Evolutionary conservation across 2,113 vertebrate genomes (phyloP), one percentile per base, ranked within the genome.

Genomic region (Bujurquina vittata): DNA sequence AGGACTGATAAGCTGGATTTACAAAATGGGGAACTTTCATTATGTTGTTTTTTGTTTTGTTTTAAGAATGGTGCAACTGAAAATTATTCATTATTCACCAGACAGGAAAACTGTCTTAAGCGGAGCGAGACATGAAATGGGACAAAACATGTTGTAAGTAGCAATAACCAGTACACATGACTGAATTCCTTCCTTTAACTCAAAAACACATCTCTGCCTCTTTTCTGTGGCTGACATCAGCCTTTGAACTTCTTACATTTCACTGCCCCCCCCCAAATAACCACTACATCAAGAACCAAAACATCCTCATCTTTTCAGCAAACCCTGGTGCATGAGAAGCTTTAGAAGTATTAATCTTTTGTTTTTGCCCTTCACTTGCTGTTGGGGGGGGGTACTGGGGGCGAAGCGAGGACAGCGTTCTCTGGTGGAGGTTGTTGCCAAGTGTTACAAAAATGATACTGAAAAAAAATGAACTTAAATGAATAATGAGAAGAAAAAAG

Each of bases 1-100:
- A 88, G 90, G 88, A 93, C 31, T 2, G 87, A 92, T 92, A 85
- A 73, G 83, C 18, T 40, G 29, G 35, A 88, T 74, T 59, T 63
- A 14, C 33, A 63, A 65, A 82, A 52, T 15, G 10, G 4, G 37
- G 23, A 79, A 74, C 52, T n/a, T 52, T 31, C 52, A 69, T 31
- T 17, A 12, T 52, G 17, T 12, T 22, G 10, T 7, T 46, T 37
- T 0, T 43, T 57, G 17, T 67, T 72, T 72, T 31, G 5, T 52
- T 52, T 52, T 5, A 52, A 10, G 52, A n/a, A 4, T n/a, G 15
- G 18, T 7, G n/a, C 52, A 17, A 72, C 26, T 72, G 31, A 72
- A 72, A 18, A 72, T 9, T 54, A 72, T 54, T 72, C 52, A 54
- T 52, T 54, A 54, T 72, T 18, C 67, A 54, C 54, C 46, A 72